Evolutionary conservation across 1,140 invertebrate genomes (phyloP).

Genomic region (Galendromus occidentalis): DNA sequence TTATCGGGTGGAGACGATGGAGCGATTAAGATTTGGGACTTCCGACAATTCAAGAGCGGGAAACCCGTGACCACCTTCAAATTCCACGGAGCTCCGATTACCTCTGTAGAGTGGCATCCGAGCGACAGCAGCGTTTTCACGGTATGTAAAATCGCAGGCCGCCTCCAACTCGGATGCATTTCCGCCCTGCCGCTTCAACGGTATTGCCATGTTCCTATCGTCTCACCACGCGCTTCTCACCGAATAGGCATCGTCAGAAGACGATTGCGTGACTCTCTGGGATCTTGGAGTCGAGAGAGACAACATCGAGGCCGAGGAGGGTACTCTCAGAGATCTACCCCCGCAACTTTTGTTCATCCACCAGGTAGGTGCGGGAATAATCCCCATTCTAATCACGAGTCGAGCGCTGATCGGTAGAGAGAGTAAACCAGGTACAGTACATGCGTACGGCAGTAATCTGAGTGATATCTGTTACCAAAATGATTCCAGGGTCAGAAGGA

Average conservation of each 20-base stretch:
- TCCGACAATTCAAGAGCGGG: constrained; percentile 53
- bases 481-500: constrained; percentile 58
- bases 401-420: too few relatives aligned
- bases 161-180: too few relatives aligned
- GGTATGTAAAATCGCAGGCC: not conserved
- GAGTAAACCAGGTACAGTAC: too few relatives aligned
- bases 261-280: constrained; percentile 93
- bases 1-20: constrained; percentile 90
- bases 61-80: constrained; percentile 75
- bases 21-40: constrained; percentile 79
- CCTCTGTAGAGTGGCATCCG: constrained; percentile 89
- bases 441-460: too few relatives aligned
- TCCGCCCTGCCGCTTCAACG: too few relatives aligned
- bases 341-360: constrained; percentile 93
- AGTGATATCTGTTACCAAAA: not conserved
- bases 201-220: too few relatives aligned
- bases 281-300: constrained; percentile 79
- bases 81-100: constrained; percentile 68
- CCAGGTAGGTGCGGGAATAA: constrained; percentile 30
- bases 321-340: constrained; percentile 47
- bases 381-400: too few relatives aligned
- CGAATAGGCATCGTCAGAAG: constrained; percentile 52
- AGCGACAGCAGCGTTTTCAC: constrained; percentile 76
- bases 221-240: too few relatives aligned
- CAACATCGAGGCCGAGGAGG: constrained; percentile 28